These are phyloP conservation scores for Girardinichthys multiradiatus DNA, from an alignment of 2,113 vertebrate species.

Conservation along the genomic window DNA sequence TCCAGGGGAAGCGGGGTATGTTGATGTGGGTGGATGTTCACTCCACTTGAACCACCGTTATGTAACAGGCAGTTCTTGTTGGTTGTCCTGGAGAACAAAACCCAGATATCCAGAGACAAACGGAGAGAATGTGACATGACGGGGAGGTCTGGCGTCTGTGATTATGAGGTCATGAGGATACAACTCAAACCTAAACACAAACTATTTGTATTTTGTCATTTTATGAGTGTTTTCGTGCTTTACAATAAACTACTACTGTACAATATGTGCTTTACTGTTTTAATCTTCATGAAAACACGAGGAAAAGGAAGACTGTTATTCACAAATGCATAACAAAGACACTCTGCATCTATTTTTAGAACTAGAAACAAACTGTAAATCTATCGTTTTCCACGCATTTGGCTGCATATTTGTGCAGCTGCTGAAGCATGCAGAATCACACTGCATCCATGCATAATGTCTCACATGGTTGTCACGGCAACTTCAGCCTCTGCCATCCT, in stretches of 20 bases:
- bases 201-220: too few species aligned
- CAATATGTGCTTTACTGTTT: too few species aligned
- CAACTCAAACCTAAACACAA: background rate
- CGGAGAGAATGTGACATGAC: background rate
- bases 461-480: constrained; percentile 24
- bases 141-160: background rate
- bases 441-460: constrained; percentile 37
- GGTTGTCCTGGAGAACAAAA: constrained; percentile 30
- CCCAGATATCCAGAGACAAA: constrained; percentile 23
- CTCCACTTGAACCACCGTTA: constrained; percentile 36
- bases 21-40: constrained; percentile 38
- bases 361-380: constrained; percentile 30
- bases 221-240: too few species aligned
- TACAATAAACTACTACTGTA: too few species aligned
- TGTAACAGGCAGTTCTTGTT: constrained; percentile 21
- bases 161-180: constrained; percentile 9
- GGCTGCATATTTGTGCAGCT: constrained; percentile 1
- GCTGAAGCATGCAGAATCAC: constrained; percentile 14
- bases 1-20: background rate
- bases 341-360: constrained; percentile 47
- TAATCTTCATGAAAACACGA: too few species aligned
- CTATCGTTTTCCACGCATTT: constrained; percentile 3
- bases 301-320: too few species aligned
- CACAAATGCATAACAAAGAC: constrained; percentile 19
- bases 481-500: background rate